Conservation (phyloP, 2,888 invertebrate species). For the Synanthedon formicaeformis region DNA sequence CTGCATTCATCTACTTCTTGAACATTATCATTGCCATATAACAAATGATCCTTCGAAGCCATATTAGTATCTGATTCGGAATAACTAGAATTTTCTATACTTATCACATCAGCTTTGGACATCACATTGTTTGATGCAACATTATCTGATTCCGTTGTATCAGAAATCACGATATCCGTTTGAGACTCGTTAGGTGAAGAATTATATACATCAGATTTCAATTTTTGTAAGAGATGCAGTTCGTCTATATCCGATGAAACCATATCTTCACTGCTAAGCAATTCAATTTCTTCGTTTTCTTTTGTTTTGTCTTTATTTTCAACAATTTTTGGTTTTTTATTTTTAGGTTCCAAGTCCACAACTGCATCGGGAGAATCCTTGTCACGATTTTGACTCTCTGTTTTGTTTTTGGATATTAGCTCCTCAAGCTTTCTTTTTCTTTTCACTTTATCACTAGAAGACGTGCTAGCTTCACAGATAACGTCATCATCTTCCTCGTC, state of each 20-base stretch:
- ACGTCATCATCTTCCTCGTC: constrained; percentile 43
- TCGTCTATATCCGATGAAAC: constrained; percentile 50
- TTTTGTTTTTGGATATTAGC: constrained; percentile 3
- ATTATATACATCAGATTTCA: constrained; percentile 36
- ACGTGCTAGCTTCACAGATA: constrained; percentile 16
- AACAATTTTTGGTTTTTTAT: constrained; percentile 1
- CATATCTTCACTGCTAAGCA: constrained; percentile 27
- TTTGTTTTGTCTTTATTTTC: background rate
- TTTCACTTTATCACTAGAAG: constrained; percentile 20
- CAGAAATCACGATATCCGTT: constrained; percentile 44
- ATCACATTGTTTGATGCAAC: constrained; percentile 19
- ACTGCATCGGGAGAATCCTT: background rate
- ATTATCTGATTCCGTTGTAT: constrained; percentile 34
- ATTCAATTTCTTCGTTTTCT: constrained; percentile 12
- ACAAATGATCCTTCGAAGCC: constrained; percentile 9
- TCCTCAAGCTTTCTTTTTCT: constrained; percentile 1
- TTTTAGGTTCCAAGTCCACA: background rate
- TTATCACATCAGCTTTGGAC: constrained; percentile 34
- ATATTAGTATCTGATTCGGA: constrained; percentile 40
- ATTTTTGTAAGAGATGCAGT: constrained; percentile 45
- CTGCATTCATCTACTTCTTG: background rate
- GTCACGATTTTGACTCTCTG: background rate
- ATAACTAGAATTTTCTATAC: constrained; percentile 59
- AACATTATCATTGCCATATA: background rate
- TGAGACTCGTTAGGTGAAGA: constrained; percentile 37